Conservation (phyloP, 2,888 invertebrate species). For the Diadegma fenestrale region DNA sequence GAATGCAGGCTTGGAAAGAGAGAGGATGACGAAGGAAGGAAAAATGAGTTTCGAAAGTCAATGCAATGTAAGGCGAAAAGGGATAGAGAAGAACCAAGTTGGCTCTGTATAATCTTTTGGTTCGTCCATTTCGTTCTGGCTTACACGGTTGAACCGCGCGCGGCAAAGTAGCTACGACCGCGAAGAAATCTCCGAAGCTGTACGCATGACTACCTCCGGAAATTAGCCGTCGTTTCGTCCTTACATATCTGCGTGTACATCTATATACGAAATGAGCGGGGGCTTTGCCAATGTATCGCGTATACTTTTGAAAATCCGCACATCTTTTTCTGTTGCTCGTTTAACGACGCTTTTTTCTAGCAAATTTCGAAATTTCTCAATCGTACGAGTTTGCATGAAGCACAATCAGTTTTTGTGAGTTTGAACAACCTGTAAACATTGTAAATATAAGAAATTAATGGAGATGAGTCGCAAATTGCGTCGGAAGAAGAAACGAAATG, state of each 20-base stretch:
- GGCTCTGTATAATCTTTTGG: constrained; percentile 16
- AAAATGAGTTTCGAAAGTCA: constrained; percentile 9
- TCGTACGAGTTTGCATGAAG: constrained; percentile 12
- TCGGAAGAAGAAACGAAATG: not conserved
- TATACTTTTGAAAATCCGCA: constrained; percentile 58
- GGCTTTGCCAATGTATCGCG: constrained; percentile 2
- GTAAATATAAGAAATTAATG: not conserved
- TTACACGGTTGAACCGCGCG: constrained; percentile 35
- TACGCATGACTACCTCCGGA: constrained; percentile 74
- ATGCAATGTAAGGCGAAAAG: constrained; percentile 19
- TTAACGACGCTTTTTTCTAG: constrained; percentile 24
- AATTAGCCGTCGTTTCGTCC: constrained; percentile 72
- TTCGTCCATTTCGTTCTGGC: constrained; percentile 41
- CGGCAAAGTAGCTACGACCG: constrained; percentile 55
- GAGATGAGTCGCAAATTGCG: not conserved
- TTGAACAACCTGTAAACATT: not conserved
- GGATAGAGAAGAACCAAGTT: constrained; percentile 57
- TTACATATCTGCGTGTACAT: constrained; percentile 30
- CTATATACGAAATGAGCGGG: not conserved
- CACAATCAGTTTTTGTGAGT: not conserved
- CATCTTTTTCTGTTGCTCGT: not conserved
- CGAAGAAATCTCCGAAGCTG: constrained; percentile 64
- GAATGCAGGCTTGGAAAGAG: constrained; percentile 19
- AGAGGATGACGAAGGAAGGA: constrained; percentile 46
- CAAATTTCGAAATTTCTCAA: constrained; percentile 40